phyloP scores from a whole-genome alignment of 2,797 vertebrate species.

The Cynopterus sphinx region DNA sequence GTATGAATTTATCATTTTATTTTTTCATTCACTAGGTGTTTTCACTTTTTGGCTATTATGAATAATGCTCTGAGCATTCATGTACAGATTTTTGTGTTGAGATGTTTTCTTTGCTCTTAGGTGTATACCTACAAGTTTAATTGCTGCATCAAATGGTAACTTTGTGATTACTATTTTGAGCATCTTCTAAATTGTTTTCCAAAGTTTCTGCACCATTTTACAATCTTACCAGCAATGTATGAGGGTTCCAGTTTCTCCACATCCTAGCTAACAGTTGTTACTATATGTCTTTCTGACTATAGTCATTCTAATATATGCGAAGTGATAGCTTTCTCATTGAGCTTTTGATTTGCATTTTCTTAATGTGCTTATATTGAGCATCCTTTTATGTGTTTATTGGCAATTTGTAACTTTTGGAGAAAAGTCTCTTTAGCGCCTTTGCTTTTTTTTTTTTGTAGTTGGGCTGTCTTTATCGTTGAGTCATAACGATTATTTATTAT shows the following conservation, averaged over 20 bases:
- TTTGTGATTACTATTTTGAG: not conserved
- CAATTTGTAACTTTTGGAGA: not conserved
- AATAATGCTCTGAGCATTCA: not conserved
- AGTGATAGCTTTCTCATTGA: not conserved
- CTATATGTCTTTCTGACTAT: not conserved
- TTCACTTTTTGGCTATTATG: not conserved
- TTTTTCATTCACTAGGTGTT: not conserved
- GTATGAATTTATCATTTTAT: not conserved
- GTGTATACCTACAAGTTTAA: not conserved
- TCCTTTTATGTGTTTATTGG: not conserved
- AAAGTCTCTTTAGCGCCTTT: not conserved
- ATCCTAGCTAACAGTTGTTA: not conserved
- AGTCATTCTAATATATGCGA: not conserved
- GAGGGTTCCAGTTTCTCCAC: not conserved
- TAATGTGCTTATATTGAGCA: not conserved
- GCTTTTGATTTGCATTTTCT: not conserved
- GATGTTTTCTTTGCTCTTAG: not conserved
- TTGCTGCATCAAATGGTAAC: not conserved
- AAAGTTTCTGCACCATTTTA: not conserved
- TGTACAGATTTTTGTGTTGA: not conserved
- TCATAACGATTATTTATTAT: not conserved
- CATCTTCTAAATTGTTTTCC: not conserved
- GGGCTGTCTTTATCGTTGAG: not conserved
- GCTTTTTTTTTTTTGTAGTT: not conserved
- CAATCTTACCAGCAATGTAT: not conserved